These are phyloP conservation scores for Archips crataeganus DNA, from an alignment of 2,888 invertebrate species.

Conservation along the genomic window DNA sequence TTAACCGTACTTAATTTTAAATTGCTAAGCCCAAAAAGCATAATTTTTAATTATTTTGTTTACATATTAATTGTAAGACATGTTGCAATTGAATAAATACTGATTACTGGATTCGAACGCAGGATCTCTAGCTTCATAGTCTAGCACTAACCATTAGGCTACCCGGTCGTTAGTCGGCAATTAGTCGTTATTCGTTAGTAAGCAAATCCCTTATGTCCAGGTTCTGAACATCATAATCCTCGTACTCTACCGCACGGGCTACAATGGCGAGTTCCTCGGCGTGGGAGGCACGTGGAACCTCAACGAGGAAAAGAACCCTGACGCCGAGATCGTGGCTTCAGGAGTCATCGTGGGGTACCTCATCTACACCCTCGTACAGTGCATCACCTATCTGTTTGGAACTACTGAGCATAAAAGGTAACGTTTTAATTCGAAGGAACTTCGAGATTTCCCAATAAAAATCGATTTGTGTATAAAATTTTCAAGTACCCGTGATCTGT, in stretches of 20 bases:
- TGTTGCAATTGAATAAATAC: too few species aligned
- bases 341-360: constrained; percentile 95
- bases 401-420: constrained; percentile 92
- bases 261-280: constrained; percentile 93
- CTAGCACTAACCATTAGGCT: background rate
- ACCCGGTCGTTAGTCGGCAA: too few species aligned
- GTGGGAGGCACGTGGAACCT: constrained; percentile 96
- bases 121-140: background rate
- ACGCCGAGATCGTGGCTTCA: constrained; percentile 95
- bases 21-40: too few species aligned
- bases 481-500: too few species aligned
- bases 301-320: constrained; percentile 94
- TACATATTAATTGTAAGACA: too few species aligned
- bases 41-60: too few species aligned
- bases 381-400: constrained; percentile 91
- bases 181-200: background rate
- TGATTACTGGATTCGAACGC: background rate
- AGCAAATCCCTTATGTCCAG: constrained; percentile 74
- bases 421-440: background rate
- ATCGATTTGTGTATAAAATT: background rate
- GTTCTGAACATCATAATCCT: constrained; percentile 93
- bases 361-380: constrained; percentile 92
- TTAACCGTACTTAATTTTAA: too few species aligned
- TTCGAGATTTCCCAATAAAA: background rate
- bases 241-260: constrained; percentile 93